These are phyloP conservation scores for Malurus alboscapulatus DNA, from an alignment of 2,113 vertebrate genomes.

Conservation along the genomic window DNA sequence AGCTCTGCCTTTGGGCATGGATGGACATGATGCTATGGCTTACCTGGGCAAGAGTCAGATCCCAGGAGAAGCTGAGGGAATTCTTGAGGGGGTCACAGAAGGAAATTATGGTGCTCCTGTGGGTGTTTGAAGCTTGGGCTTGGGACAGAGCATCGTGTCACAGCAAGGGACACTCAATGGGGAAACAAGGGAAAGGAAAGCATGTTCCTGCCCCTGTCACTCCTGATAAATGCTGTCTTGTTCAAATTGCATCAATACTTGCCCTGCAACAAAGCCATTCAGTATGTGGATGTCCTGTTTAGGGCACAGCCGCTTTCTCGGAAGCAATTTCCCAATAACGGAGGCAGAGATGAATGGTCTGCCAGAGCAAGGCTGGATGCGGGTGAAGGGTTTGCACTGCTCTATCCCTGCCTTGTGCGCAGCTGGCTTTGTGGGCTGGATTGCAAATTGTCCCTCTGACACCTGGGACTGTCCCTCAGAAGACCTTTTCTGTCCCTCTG, in stretches of 20 bases:
- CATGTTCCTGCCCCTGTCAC: not conserved
- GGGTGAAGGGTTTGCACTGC: not conserved
- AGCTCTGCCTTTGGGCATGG: not conserved
- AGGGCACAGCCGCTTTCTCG: not conserved
- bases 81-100: accelerated
- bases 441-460: not conserved
- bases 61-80: not conserved
- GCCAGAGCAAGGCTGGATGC: not conserved
- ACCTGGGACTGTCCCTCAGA: too few relatives aligned
- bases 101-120: not conserved
- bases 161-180: not conserved
- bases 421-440: not conserved
- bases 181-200: not conserved
- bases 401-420: not conserved
- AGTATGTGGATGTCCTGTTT: not conserved
- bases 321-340: conserved; percentile 14
- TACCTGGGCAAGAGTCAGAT: not conserved
- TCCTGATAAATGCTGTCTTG: not conserved
- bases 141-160: not conserved
- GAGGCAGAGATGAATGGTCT: conserved; percentile 20
- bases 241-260: conserved; percentile 1
- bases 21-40: not conserved
- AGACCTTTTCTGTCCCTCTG: not conserved
- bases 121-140: not conserved
- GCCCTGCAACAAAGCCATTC: not conserved